phyloP scores from a whole-genome alignment of 2,797 vertebrate species.

The Eurystomus glaucurus region DNA sequence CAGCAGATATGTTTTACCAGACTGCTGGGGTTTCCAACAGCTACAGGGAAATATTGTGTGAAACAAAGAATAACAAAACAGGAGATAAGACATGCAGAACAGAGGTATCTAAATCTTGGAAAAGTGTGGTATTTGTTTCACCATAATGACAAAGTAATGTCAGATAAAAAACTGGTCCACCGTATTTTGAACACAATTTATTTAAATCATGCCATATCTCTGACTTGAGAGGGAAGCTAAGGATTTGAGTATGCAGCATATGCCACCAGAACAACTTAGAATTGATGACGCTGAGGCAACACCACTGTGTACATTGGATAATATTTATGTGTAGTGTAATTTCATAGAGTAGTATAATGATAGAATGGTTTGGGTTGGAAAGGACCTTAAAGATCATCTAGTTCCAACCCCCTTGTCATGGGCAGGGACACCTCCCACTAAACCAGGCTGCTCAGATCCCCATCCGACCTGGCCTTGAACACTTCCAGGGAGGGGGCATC shows the following conservation, averaged over 20 bases:
- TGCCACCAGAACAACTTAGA: neutral
- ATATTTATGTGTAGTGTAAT: neutral
- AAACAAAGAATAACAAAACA: neutral
- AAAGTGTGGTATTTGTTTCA: neutral
- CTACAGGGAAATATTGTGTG: neutral
- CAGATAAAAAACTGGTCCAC: neutral
- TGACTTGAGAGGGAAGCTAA: neutral
- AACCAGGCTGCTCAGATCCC: neutral
- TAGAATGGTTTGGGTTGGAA: neutral
- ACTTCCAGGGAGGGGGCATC: neutral
- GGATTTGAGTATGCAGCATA: neutral
- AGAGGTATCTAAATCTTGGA: neutral
- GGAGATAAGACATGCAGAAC: neutral
- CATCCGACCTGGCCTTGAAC: neutral
- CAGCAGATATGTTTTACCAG: neutral
- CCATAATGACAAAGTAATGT: neutral
- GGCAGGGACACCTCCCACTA: neutral
- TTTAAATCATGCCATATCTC: neutral
- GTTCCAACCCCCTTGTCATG: neutral
- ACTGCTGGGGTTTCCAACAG: neutral
- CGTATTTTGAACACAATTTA: neutral
- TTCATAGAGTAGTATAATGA: neutral
- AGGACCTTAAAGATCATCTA: neutral
- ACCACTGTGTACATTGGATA: neutral
- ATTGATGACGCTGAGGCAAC: neutral